A percentile compares a stretch with the other conserved stretches of the same genome.
These are phyloP conservation scores for Drosophila subquinaria DNA, from an alignment of 2,888 invertebrate genomes.

Conservation along the genomic window DNA sequence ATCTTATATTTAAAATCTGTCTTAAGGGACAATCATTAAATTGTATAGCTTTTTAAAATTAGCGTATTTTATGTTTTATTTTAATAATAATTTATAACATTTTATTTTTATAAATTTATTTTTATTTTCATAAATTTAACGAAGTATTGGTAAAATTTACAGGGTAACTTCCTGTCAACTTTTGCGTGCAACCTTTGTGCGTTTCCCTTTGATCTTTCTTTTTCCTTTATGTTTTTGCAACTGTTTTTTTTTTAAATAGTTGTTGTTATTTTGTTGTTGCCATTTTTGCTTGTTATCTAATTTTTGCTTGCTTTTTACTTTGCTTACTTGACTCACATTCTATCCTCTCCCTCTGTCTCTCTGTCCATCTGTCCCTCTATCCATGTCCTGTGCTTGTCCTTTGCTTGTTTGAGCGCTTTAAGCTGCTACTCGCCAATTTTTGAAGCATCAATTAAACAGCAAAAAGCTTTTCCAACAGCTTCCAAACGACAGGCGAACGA, in stretches of 20 bases:
- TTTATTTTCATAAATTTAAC: too few species aligned
- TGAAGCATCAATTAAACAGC: constrained; percentile 66
- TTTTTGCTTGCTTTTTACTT: constrained; percentile 46
- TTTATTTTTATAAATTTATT: too few species aligned
- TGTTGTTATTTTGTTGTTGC: constrained; percentile 13
- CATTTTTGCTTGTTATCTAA: constrained; percentile 49
- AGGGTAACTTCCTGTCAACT: neutral
- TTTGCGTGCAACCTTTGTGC: neutral
- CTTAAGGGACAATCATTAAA: too few species aligned
- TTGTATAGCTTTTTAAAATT: too few species aligned
- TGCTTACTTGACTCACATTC: constrained; percentile 41
- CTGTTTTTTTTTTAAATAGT: neutral
- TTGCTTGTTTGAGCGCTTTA: constrained; percentile 34
- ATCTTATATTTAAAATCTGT: too few species aligned
- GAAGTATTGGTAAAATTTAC: too few species aligned
- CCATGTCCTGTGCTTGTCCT: neutral
- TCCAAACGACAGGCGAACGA: constrained; percentile 12
- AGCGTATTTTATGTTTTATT: too few species aligned
- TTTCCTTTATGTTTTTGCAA: neutral
- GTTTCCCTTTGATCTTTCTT: constrained; percentile 10
- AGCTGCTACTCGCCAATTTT: constrained; percentile 45
- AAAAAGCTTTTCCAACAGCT: constrained; percentile 47
- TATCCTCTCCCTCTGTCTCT: neutral
- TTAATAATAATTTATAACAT: too few species aligned
- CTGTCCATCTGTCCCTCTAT: neutral